A percentile compares a stretch with the other conserved stretches of the same genome.
Conservation (phyloP, 2,797 vertebrate genomes). For the Lerista edwardsae region DNA sequence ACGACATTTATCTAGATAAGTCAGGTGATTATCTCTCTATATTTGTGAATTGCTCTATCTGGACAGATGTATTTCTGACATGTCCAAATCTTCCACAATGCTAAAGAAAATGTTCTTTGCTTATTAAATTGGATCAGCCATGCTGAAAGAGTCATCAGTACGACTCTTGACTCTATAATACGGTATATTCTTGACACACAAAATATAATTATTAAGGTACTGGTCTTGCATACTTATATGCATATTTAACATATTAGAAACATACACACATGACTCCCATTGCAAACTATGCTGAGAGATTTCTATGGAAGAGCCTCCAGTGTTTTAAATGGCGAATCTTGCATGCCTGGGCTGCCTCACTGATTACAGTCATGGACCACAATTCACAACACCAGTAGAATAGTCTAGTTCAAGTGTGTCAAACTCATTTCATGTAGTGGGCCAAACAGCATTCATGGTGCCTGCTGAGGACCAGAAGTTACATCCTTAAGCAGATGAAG, state of each 20-base stretch:
- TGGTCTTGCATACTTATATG: not conserved
- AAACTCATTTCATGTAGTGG: too few relatives aligned
- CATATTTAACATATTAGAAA: not conserved
- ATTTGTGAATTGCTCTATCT: not conserved
- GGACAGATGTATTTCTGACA: not conserved
- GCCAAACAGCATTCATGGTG: too few relatives aligned
- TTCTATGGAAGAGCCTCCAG: not conserved
- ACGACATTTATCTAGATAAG: not conserved
- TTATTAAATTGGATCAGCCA: slow-evolving; percentile 2
- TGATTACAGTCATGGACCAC: not conserved
- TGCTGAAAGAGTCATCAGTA: not conserved
- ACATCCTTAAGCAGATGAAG: too few relatives aligned
- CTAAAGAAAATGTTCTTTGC: fast-evolving
- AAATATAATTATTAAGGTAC: slow-evolving; percentile 30
- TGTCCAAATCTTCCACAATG: not conserved
- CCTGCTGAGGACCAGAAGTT: too few relatives aligned
- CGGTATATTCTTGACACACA: not conserved
- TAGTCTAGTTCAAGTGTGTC: not conserved
- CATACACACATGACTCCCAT: not conserved
- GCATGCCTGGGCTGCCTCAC: not conserved
- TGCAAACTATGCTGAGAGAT: not conserved
- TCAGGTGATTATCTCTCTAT: not conserved
- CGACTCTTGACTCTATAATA: too few relatives aligned
- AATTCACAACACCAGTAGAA: not conserved
- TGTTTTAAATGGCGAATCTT: not conserved